phyloP scores from a whole-genome alignment of 2,113 vertebrate genomes.

The Apodemus sylvaticus region DNA sequence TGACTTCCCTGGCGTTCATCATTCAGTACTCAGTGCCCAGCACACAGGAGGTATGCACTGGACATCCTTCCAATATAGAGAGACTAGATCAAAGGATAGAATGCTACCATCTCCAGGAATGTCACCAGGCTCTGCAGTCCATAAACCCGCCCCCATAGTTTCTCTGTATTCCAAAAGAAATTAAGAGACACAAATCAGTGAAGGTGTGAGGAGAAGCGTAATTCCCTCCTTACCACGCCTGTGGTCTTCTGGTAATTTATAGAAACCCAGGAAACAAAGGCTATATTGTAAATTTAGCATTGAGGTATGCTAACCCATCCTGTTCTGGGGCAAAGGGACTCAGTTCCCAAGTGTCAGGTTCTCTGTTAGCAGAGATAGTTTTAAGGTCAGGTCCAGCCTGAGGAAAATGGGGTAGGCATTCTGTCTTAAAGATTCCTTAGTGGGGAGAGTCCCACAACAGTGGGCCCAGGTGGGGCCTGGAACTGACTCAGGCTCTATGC shows the following conservation, averaged over 20 bases:
- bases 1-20: not conserved
- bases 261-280: not conserved
- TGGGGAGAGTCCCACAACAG: not conserved
- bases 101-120: not conserved
- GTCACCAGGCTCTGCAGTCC: not conserved
- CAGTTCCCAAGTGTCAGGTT: not conserved
- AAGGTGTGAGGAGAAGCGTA: not conserved
- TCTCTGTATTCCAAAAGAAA: not conserved
- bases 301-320: not conserved
- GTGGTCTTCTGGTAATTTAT: not conserved
- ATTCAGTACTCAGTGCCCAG: not conserved
- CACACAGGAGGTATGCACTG: not conserved
- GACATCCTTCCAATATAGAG: too few relatives aligned
- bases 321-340: not conserved
- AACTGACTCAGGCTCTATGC: not conserved
- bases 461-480: not conserved
- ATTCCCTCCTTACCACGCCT: not conserved
- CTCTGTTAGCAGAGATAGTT: not conserved
- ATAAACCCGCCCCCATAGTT: not conserved
- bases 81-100: not conserved
- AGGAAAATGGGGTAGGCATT: not conserved
- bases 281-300: not conserved
- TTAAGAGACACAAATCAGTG: not conserved
- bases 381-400: not conserved
- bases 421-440: not conserved